Percentiles rank a stretch among this genome's conserved stretches.
These are phyloP conservation scores for Loxodonta africana DNA, from an alignment of 2,113 vertebrate species.

Conservation along the genomic window DNA sequence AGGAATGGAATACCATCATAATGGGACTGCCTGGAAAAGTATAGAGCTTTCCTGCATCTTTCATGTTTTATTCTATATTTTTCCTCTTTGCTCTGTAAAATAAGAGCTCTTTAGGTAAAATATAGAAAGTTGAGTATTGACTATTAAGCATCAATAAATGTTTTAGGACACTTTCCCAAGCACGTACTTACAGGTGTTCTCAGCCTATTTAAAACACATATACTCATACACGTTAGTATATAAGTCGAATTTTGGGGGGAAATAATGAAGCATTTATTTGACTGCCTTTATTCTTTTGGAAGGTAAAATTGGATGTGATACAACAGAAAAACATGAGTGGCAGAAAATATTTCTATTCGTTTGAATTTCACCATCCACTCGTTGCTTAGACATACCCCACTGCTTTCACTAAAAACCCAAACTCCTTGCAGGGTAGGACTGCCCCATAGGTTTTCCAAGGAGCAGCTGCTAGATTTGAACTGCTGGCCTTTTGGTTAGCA, in stretches of 20 bases:
- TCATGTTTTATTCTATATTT: not conserved
- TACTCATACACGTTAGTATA: not conserved
- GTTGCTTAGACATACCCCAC: not conserved
- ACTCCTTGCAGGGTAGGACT: no score
- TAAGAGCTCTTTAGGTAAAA: not conserved
- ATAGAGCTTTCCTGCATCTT: not conserved
- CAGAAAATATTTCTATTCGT: not conserved
- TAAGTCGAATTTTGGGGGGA: not conserved
- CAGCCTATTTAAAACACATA: not conserved
- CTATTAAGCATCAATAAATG: constrained; percentile 2
- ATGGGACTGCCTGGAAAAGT: not conserved
- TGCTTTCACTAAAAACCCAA: not conserved
- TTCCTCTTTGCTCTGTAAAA: not conserved
- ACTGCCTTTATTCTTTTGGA: not conserved
- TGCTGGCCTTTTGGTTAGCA: no score
- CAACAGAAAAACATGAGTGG: not conserved
- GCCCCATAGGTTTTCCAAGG: no score
- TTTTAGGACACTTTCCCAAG: not conserved
- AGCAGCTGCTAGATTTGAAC: no score
- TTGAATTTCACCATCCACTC: not conserved
- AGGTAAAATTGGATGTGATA: not conserved
- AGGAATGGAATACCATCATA: no score
- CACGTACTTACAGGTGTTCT: not conserved
- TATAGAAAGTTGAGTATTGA: not conserved
- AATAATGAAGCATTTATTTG: not conserved